phyloP scores from a whole-genome alignment of 2,888 invertebrate species.

The Megalurothrips usitatus region DNA sequence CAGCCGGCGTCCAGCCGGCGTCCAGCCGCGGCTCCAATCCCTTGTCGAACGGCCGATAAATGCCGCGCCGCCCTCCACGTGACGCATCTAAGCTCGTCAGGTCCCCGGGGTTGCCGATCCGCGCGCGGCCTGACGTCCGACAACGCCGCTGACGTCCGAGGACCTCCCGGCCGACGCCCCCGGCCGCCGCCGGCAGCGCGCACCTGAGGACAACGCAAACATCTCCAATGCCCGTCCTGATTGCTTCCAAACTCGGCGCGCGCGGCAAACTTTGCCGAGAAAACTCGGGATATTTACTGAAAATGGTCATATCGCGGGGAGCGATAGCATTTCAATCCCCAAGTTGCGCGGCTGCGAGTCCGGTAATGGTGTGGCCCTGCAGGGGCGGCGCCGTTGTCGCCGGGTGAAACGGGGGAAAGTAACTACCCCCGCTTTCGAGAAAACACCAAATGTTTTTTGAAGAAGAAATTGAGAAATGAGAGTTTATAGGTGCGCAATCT shows the following conservation, averaged over 20 bases:
- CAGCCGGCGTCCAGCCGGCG: background rate
- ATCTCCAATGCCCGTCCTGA: slow-evolving; percentile 2
- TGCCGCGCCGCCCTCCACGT: background rate
- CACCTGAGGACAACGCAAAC: slow-evolving; percentile 20
- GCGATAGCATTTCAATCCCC: background rate
- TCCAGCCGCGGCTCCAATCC: background rate
- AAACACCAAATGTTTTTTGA: too few species aligned
- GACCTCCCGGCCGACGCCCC: background rate
- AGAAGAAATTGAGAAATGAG: too few species aligned
- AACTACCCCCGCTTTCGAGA: too few species aligned
- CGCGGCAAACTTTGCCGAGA: background rate
- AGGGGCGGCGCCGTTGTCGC: too few species aligned
- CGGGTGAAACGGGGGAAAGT: too few species aligned
- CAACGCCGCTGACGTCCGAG: background rate
- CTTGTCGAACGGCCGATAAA: background rate
- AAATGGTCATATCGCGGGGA: slow-evolving; percentile 1
- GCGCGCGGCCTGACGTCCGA: background rate
- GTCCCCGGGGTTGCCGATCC: background rate
- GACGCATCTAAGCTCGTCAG: background rate
- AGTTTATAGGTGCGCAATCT: too few species aligned
- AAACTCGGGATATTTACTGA: slow-evolving; percentile 12
- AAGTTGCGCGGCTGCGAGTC: background rate
- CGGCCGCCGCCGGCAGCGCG: background rate
- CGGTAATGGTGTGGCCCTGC: background rate
- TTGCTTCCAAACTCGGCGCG: background rate